Evolutionary conservation across 1,140 invertebrate genomes (phyloP), one percentile per base, ranked within the genome.

Genomic region (Drosophila lacertosa): DNA sequence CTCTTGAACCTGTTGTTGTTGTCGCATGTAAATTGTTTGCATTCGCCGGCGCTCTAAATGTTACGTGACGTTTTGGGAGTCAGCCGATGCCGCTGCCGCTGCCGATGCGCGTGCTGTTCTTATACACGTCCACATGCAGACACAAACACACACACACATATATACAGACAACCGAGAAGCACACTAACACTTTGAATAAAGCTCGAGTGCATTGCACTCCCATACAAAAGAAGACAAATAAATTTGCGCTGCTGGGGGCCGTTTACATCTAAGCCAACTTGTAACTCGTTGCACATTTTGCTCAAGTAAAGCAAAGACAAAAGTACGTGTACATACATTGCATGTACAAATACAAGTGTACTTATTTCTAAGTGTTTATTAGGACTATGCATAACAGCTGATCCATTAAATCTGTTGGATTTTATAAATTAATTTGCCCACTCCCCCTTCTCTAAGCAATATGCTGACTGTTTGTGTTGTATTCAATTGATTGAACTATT

Each of bases 41-140:
- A 70, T 65, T 64, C 51, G 55, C 40, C 53, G 80, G 71, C 44
- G 70, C 59, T 59, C 45, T 15, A 54, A 47, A 33, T 48, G 80
- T 80, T 84, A 84, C 80, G 80, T 84, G 80, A 84, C 80, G 35
- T 5, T 69, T 63, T 69, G 42, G 39, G 60, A 84, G 80, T 80
- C 80, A 62, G 45, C 80, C 75, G 65, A 48, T 59, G 53, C 32
- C 51, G 58, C 58, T 68, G 45, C 79, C 74, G 60, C 48, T 59
- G 53, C 24, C 51, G 54, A 63, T 68, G 79, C 79, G 66, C 66
- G 62, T 51, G 66, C 64, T 79, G 76, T 84, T 79, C 72, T 79
- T 57, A 54, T 64, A 68, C 76, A 83, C 75, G 75, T 71, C 11
- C 47, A 45, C 67, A 60, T 54, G 35, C 55, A 72, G 24, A 32